Evolutionary conservation across 2,797 vertebrate species (phyloP).

Genomic region (Girardinus metallicus): DNA sequence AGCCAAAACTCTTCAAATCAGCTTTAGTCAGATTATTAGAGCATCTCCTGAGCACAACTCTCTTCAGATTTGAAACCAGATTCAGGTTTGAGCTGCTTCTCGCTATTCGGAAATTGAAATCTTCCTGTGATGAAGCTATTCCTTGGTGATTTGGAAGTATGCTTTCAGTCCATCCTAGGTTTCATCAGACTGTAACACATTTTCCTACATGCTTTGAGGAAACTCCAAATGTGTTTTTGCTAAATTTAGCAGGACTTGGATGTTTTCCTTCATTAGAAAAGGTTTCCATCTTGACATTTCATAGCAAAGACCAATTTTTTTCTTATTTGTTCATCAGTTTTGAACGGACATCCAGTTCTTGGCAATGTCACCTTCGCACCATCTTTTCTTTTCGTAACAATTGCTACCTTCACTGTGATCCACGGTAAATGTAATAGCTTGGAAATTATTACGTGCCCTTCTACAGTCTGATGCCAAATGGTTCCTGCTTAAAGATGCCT

Average conservation of each 20-base stretch:
- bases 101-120: background rate
- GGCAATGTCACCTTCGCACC: background rate
- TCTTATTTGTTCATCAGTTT: background rate
- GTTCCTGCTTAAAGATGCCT: background rate
- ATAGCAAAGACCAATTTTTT: background rate
- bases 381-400: background rate
- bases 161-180: background rate
- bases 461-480: background rate
- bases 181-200: background rate
- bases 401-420: background rate
- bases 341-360: background rate
- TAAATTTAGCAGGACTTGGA: background rate
- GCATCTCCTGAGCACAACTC: background rate
- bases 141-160: background rate
- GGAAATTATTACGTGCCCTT: background rate
- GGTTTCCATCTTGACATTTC: background rate
- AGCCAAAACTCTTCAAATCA: background rate
- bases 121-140: background rate
- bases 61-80: background rate
- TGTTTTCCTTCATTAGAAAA: slow-evolving; percentile 1
- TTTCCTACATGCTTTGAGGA: background rate
- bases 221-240: background rate
- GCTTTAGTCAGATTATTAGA: background rate
- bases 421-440: background rate
- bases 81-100: background rate